Base-by-base conservation (phyloP, 2,797 vertebrate genomes). In the Mus caroli region DNA sequence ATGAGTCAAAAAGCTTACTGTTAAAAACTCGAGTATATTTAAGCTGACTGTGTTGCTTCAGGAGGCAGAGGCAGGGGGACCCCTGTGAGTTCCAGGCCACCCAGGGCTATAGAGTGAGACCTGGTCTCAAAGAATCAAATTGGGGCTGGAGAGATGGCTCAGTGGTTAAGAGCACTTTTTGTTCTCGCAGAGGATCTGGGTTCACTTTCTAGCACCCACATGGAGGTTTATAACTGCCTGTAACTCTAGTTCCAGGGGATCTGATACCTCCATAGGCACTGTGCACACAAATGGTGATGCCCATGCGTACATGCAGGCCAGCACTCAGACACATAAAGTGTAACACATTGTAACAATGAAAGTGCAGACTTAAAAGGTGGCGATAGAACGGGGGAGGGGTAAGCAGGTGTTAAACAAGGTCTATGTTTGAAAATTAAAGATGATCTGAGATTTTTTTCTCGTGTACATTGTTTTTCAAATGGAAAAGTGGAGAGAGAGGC, bases 361-460 rank as follows among this genome's bases (percentile, higher is more conserved):
- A 43, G 24, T 58, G 17, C 19, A 34, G 43, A 54, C 7, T 54
- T 10, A 22, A 17, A 6, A 69, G 50, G 6, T 73, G 73, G 28
- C 28, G 46, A 76, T 40, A 69, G 62, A 90, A 69, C 11, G 24
- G 83, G 31, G 12, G 0, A 1, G 43, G 64, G 34, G 67, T n/a
- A 69, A 62, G n/a, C 71, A 87, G 46, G 64, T 64, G 60, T 31
- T 91, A 11, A 28, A 9, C 43, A 93, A 88, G 75, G 34, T 60
- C 40, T 91, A 3, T 50, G 28, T 92, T 64, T 89, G 69, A 96
- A 87, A 52, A 34, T 76, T 86, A 90, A 88, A 90, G 73, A 76
- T 64, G 37, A 94, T 60, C 60, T 90, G 85, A 94, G 84, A 77
- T 62, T n/a, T n/a, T 73, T 58, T 62, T 62, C 73, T 64, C 34